Evolutionary conservation across 2,113 vertebrate species (phyloP), one percentile per base, ranked within the genome.

Genomic region (Odocoileus virginianus): DNA sequence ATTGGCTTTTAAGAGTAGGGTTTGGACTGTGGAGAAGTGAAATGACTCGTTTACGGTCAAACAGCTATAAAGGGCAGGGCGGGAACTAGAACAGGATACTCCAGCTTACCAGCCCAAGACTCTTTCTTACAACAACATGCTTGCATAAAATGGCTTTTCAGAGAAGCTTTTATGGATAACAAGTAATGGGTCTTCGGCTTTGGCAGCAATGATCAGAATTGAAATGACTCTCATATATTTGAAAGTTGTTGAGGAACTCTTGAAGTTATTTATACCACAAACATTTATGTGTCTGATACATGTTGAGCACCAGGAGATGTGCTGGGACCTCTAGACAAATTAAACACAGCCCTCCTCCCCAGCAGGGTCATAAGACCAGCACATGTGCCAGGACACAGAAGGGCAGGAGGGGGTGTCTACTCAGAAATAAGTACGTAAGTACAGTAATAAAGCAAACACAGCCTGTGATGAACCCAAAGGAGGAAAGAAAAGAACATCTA

Each of bases 371-470:
- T 36, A 13, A 47, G 36, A 17, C 58, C 71, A 47, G 25, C 7
- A 2, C 7, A 1, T 0, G 15, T 21, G 21, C 60, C 40, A 7
- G 30, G 64, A 36, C 52, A 15, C 25, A n/a, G 19, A 25, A 10
- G 55, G n/a, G 1, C 45, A 30, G 47, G 4, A 27, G 28, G 11
- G 3, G 12, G 36, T 0, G 40, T 21, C 19, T 10, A 2, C 36
- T 60, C 33, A 47, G 33, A 6, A 47, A 40, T 36, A 0, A 45
- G 17, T 13, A 7, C 0, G 0, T 9, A 2, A 2, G 15, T 2
- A 27, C n/a, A 9, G 14, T 2, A 1, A 23, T 55, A 55, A 58
- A 10, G 15, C 27, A 17, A 25, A 55, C 19, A 25, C 5, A 13
- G 25, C 55, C 67, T 78, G 95, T 11, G 67, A 36, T 4, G 19